A percentile compares a stretch with the other conserved stretches of the same genome.
phyloP scores from a whole-genome alignment of 2,888 invertebrate species.

The Hypsopygia costalis region DNA sequence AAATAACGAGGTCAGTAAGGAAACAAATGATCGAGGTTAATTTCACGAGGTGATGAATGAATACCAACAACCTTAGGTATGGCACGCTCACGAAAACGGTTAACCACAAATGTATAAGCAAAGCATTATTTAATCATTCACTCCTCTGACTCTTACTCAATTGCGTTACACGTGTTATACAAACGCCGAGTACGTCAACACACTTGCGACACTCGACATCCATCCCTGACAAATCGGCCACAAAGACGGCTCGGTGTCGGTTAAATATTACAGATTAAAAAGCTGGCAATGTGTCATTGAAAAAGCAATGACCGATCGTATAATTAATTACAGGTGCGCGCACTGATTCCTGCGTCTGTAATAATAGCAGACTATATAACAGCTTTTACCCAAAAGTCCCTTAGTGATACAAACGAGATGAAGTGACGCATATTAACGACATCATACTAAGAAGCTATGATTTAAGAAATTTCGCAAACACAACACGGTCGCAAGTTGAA shows the following conservation, averaged over 20 bases:
- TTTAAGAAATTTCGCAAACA: too few relatives aligned
- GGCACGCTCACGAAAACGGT: slow-evolving; percentile 66
- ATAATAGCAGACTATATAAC: slow-evolving; percentile 9
- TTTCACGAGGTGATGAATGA: background rate
- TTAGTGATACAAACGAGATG: background rate
- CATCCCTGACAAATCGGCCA: slow-evolving; percentile 19
- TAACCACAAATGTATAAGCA: slow-evolving; percentile 57
- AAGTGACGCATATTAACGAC: slow-evolving; percentile 5
- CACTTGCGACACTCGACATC: slow-evolving; percentile 12
- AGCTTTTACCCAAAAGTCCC: slow-evolving; percentile 6
- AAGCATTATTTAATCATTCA: slow-evolving; percentile 50
- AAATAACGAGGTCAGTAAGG: slow-evolving; percentile 7
- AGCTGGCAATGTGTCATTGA: slow-evolving; percentile 16
- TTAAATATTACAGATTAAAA: slow-evolving; percentile 14
- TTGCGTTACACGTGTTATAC: background rate
- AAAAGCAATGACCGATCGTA: slow-evolving; percentile 14
- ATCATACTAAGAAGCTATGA: slow-evolving; percentile 10
- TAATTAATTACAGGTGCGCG: slow-evolving; percentile 13
- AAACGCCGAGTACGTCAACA: slow-evolving; percentile 1
- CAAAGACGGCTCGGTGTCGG: slow-evolving; percentile 13
- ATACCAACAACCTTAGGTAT: slow-evolving; percentile 41
- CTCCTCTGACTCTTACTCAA: slow-evolving; percentile 34
- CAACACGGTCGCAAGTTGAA: too few relatives aligned
- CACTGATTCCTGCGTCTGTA: slow-evolving; percentile 37
- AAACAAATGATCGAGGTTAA: slow-evolving; percentile 10